Evolutionary conservation across 2,113 vertebrate genomes (phyloP).

Genomic region (Lampris incognitus): DNA sequence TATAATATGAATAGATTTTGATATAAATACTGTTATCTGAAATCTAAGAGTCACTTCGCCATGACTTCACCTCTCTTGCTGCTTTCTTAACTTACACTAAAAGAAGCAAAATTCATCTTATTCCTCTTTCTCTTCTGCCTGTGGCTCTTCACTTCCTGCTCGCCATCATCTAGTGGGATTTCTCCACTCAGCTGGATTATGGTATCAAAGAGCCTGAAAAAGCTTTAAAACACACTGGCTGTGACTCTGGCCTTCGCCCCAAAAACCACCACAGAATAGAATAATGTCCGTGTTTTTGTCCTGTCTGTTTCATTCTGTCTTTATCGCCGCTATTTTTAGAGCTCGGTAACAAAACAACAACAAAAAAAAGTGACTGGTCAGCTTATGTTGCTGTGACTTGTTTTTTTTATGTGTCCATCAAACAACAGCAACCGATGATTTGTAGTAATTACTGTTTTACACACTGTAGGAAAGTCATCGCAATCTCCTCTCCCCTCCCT

Average conservation of each 20-base stretch:
- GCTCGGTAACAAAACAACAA: constrained; percentile 50
- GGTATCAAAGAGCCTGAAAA: constrained; percentile 77
- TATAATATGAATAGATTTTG: no score
- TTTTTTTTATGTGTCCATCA: constrained; percentile 62
- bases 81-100: constrained; percentile 50
- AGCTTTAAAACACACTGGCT: constrained; percentile 49
- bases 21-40: not conserved
- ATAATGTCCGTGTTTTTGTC: constrained; percentile 73
- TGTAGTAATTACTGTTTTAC: constrained; percentile 74
- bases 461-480: constrained; percentile 40
- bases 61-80: constrained; percentile 35
- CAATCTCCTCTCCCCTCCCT: constrained; percentile 12
- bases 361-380: constrained; percentile 61
- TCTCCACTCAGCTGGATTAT: constrained; percentile 61
- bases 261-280: constrained; percentile 67
- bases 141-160: constrained; percentile 67
- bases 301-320: constrained; percentile 45
- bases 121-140: constrained; percentile 57
- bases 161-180: constrained; percentile 64
- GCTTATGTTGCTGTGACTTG: constrained; percentile 55
- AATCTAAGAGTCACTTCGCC: constrained; percentile 16
- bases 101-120: constrained; percentile 46
- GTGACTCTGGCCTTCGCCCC: constrained; percentile 46
- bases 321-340: constrained; percentile 71
- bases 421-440: constrained; percentile 49